These are phyloP conservation scores for Eurytoma californica DNA, from an alignment of 2,888 invertebrate species.

Conservation along the genomic window DNA sequence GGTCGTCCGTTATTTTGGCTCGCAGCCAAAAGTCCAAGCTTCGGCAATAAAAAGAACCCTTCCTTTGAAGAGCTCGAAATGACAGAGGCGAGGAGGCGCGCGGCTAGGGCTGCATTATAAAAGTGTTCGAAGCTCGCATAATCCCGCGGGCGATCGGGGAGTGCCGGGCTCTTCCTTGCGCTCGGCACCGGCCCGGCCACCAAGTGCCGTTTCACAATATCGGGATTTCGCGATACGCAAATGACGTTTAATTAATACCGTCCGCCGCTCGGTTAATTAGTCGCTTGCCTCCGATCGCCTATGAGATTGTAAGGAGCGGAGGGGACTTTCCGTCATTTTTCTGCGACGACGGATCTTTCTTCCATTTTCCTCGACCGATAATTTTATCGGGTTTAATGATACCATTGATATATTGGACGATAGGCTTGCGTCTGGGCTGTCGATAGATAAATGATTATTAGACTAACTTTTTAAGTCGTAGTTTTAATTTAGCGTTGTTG, in stretches of 20 bases:
- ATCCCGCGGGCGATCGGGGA: conserved; percentile 17
- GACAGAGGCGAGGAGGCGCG: background rate
- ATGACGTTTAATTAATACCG: conserved; percentile 6
- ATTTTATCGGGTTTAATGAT: no score
- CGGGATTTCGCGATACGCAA: conserved; percentile 9
- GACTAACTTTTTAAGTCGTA: no score
- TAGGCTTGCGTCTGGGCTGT: no score
- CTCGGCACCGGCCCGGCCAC: background rate
- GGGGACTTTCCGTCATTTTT: no score
- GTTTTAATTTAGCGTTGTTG: no score
- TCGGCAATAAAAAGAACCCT: background rate
- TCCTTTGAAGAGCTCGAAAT: background rate
- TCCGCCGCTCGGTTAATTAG: background rate
- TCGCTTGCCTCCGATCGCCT: conserved; percentile 1
- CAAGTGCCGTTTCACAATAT: conserved; percentile 24
- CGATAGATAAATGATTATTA: no score
- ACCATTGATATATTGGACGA: no score
- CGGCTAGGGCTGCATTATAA: background rate
- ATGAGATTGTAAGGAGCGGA: no score
- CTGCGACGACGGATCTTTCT: no score
- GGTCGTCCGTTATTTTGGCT: conserved; percentile 1
- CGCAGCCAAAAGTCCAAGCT: background rate
- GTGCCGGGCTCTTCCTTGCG: background rate
- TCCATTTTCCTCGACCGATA: no score
- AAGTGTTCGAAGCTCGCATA: background rate